Evolutionary conservation across 2,113 vertebrate genomes (phyloP), one percentile per base, ranked within the genome.

Genomic region (Atherinomorus stipes): DNA sequence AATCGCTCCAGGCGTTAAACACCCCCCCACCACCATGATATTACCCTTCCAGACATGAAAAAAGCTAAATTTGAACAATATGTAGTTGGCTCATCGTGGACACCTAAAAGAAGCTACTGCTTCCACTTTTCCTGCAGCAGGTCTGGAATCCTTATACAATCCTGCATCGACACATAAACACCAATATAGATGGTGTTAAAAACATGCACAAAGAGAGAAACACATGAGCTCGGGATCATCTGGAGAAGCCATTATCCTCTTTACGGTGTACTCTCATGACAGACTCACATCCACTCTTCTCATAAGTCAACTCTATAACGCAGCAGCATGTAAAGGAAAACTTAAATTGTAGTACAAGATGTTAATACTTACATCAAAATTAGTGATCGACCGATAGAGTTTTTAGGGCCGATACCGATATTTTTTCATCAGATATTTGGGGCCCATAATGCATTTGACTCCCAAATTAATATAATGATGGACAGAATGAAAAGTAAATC

Each of bases 1-100:
- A 96, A 97, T 97, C 86, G 88, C 90, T 93, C 91, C 91, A 87
- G 93, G 92, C 94, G 95, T 91, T 89, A 37, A 47, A 64, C 90
- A 12, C 70, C 28, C 57, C 11, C 53, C 28, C 50, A 19, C 25
- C 53, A 2, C 49, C 80, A 62, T 59, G 85, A 71, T 25, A 9
- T 69, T 59, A 37, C 56, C 53, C 64, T 57, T 81, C 50, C 11
- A 31, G 60, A 70, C 54, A 23, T 47, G 42, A 54, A 67, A 66
- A 94, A 94, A 91, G 89, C 88, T 84, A 93, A 93, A 92, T 86
- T 79, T 84, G 76, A 89, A 90, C 89, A 93, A 88, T 92, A 90
- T 83, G 85, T 84, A 78, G 87, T 76, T 60, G 64, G 78, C 69
- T 85, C 53, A 47, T 85, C 19, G 37, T 19, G 26, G 23, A 25